phyloP scores from a whole-genome alignment of 2,113 vertebrate species.

The Centropus unirufus region DNA sequence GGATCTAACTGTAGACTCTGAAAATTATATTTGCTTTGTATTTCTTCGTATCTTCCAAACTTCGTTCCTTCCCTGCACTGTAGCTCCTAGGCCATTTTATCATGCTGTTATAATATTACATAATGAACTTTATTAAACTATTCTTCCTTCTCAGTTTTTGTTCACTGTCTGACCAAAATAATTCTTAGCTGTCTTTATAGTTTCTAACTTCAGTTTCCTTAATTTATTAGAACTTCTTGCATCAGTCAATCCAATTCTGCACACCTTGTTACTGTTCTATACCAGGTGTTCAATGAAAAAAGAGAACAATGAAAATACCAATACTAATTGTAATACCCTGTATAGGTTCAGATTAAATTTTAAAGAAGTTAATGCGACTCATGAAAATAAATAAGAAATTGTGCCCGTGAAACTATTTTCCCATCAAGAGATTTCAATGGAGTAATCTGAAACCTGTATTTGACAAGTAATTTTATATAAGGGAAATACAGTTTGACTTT shows the following conservation, averaged over 20 bases:
- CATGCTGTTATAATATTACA: neutral
- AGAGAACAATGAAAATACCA: neutral
- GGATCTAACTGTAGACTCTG: neutral
- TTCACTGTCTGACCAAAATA: neutral
- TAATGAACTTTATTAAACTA: neutral
- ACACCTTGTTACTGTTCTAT: neutral
- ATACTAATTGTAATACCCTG: neutral
- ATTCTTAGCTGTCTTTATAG: neutral
- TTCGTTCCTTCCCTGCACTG: neutral
- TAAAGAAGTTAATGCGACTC: neutral
- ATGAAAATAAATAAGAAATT: neutral
- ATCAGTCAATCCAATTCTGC: neutral
- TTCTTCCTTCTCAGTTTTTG: neutral
- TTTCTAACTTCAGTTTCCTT: neutral
- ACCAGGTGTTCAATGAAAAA: neutral
- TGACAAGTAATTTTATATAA: neutral
- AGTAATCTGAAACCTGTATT: neutral
- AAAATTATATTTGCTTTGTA: neutral
- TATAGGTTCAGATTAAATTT: neutral
- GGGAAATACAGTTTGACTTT: neutral
- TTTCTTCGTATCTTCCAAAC: neutral
- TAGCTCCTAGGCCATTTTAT: neutral
- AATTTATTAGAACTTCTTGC: neutral
- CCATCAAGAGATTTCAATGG: neutral
- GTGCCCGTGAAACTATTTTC: neutral